Conservation (phyloP, 2,888 invertebrate species). For the Pteria penguin region DNA sequence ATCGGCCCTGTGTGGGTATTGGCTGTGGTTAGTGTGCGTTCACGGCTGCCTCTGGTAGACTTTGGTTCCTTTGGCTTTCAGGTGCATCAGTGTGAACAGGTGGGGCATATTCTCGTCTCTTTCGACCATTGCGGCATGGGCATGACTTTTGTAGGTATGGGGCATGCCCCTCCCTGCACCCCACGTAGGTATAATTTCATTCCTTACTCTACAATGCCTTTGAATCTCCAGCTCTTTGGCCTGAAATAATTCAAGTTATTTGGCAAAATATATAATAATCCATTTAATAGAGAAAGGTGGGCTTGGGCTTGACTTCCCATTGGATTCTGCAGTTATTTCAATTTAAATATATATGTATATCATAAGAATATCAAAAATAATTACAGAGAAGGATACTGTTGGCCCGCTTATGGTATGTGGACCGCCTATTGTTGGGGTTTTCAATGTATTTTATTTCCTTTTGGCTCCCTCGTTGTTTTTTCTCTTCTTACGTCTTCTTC, state of each 20-base stretch:
- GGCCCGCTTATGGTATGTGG: conserved; percentile 1
- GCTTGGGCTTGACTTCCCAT: too few relatives aligned
- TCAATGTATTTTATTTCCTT: background rate
- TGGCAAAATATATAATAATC: background rate
- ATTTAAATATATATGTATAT: too few relatives aligned
- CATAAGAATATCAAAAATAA: background rate
- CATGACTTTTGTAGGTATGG: background rate
- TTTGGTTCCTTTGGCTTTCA: background rate
- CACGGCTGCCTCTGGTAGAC: too few relatives aligned
- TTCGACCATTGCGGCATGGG: background rate
- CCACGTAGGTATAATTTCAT: background rate
- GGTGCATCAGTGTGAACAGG: background rate
- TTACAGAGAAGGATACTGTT: background rate
- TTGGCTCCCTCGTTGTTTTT: background rate
- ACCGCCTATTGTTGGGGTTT: background rate
- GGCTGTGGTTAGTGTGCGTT: background rate
- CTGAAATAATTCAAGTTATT: background rate
- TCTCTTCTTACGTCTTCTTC: background rate
- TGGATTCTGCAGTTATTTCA: too few relatives aligned
- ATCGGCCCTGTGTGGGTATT: background rate
- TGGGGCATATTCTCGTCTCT: background rate
- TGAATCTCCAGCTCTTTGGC: conserved; percentile 7
- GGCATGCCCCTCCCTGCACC: background rate
- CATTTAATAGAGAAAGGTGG: background rate
- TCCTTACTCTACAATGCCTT: background rate